These are phyloP conservation scores for Mobula hypostoma DNA, from an alignment of 2,113 vertebrate species.

Conservation along the genomic window DNA sequence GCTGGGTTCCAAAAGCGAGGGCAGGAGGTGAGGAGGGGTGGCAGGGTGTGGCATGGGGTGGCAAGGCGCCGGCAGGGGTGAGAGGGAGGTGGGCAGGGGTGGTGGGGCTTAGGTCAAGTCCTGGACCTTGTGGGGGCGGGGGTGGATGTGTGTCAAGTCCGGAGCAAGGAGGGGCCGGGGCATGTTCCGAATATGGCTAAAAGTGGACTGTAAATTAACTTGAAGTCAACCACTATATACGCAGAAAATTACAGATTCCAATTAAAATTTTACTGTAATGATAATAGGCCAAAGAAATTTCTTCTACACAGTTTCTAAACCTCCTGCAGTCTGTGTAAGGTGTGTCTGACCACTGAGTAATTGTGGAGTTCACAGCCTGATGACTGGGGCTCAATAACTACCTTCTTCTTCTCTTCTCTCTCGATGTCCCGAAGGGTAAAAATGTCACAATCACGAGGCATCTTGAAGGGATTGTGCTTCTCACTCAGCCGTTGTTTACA, in stretches of 20 bases:
- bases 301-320: background rate
- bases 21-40: background rate
- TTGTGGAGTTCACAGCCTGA: background rate
- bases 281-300: background rate
- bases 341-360: background rate
- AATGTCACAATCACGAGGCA: slow-evolving; percentile 52
- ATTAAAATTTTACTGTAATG: background rate
- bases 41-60: too few species aligned
- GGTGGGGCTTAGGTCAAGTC: too few species aligned
- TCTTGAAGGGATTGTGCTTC: slow-evolving; percentile 50
- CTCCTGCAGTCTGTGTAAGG: background rate
- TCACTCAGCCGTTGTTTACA: background rate
- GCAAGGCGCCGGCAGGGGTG: background rate
- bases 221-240: too few species aligned
- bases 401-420: slow-evolving; percentile 45
- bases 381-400: slow-evolving; percentile 39
- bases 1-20: slow-evolving; percentile 49
- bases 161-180: too few species aligned
- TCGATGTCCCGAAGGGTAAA: slow-evolving; percentile 55
- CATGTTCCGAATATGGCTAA: too few species aligned
- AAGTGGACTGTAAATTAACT: too few species aligned
- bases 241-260: background rate
- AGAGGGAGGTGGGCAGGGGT: too few species aligned
- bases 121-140: too few species aligned
- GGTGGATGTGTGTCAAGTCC: too few species aligned